Base-by-base conservation (phyloP, 2,113 vertebrate genomes). In the Scomber colias region DNA sequence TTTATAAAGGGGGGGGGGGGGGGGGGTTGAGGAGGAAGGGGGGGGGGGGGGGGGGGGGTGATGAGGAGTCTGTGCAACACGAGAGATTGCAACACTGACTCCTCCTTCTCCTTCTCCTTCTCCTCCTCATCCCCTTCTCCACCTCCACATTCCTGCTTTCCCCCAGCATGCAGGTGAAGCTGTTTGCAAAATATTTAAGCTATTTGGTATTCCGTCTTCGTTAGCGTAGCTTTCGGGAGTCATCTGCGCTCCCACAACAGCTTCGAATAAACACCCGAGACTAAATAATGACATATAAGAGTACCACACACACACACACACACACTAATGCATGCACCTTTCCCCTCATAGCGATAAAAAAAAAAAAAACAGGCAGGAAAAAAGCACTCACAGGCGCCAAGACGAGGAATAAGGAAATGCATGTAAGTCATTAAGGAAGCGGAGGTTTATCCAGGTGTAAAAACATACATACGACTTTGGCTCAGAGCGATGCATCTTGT, bases 181-280 rank as follows among this genome's bases (percentile, higher is more conserved):
- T 97, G 97, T 98, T 98, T 97, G 95, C 96, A 96, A 98, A 99
- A 98, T 96, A 98, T 96, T 95, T 94, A 95, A 94, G 95, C 95
- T 96, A 93, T 94, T 96, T 95, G 94, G 94, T 74, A 72, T 87
- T 88, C 77, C 6, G 62, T 84, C 74, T 77, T 78, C 24, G 82
- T 87, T 83, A 71, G 57, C 16, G 3, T 69, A 3, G 3, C 44
- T 60, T 83, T 69, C 24, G 12, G 27, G 79, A 63, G 81, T 87
- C 68, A 55, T 79, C 63, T 78, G 70, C 15, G 57, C 24, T 51
- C 70, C 27, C 59, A 5, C 48, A 65, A 46, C 82, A 31, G 45
- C 68, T 27, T 27, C 30, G 62, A 69, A 75, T 68, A 81, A 75
- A 84, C 86, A 85, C 51, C 17, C 31, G 2, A 46, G 64, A 60